These are phyloP conservation scores for Brachyrhaphis roseni DNA, from an alignment of 2,797 vertebrate genomes.

Conservation along the genomic window DNA sequence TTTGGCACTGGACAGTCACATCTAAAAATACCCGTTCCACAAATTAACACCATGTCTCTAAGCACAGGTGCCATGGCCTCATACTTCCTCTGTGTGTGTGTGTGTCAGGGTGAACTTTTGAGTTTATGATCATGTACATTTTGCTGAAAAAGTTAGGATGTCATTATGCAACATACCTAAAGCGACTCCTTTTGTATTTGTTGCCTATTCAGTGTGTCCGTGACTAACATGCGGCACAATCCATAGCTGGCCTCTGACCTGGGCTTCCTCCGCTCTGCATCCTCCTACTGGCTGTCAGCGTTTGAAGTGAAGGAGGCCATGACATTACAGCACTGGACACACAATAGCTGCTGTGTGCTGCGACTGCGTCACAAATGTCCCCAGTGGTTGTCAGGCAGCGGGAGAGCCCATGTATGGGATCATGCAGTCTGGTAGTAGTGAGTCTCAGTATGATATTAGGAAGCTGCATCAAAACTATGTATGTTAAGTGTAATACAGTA, in stretches of 20 bases:
- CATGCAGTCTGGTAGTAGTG: slow-evolving; percentile 63
- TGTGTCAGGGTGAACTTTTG: slow-evolving; percentile 12
- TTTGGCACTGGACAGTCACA: slow-evolving; percentile 47
- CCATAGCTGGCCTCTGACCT: slow-evolving; percentile 61
- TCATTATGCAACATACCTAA: slow-evolving; percentile 13
- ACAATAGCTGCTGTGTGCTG: slow-evolving; percentile 77
- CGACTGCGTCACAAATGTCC: slow-evolving; percentile 72
- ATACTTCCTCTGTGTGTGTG: slow-evolving; percentile 41
- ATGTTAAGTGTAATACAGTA: neutral
- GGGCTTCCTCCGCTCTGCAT: slow-evolving; percentile 65
- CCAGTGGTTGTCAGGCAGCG: slow-evolving; percentile 75
- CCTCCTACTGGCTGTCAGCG: slow-evolving; percentile 67
- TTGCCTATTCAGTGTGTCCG: slow-evolving; percentile 35
- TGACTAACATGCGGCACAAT: slow-evolving; percentile 68
- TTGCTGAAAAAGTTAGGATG: slow-evolving; percentile 16
- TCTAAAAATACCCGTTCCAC: slow-evolving; percentile 73
- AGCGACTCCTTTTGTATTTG: slow-evolving; percentile 14
- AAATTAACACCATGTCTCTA: slow-evolving; percentile 67
- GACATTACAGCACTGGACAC: slow-evolving; percentile 69
- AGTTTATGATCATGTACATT: slow-evolving; percentile 17
- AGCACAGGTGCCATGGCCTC: slow-evolving; percentile 56
- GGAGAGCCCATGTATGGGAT: slow-evolving; percentile 68
- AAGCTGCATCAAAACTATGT: slow-evolving; percentile 53
- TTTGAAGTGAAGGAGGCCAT: slow-evolving; percentile 78
- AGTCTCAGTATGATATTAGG: slow-evolving; percentile 69